Base-by-base conservation (phyloP, 2,888 invertebrate genomes). In the Ornithoptera alexandrae region DNA sequence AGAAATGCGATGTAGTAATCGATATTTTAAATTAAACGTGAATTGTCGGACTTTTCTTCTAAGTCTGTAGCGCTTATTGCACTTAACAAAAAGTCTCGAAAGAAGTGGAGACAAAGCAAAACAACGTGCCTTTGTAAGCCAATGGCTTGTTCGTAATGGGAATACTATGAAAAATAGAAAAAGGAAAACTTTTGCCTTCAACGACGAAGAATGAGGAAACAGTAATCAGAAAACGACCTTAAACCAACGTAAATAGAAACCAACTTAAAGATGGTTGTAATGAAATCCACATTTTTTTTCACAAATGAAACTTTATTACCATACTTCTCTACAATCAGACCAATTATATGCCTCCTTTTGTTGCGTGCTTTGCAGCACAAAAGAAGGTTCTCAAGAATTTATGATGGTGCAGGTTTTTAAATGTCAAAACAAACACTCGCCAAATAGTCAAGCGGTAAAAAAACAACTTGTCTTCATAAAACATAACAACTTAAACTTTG, bases 61-160 rank as follows among this genome's bases (percentile, higher is more conserved):
- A 67, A 69, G 69, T 67, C 70, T 69, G 68, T 67, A 62, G 22
- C 62, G 63, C 64, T 70, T 72, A 71, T 71, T 70, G 69, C 71
- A 67, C 61, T 24, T 36, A 58, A 65, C 36, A 69, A 65, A 63
- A 62, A 69, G 46, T 65, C 65, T 65, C 65, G n/a, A 69, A 46
- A 46, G 58, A 65, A 62, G 46, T 62, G 57, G 58, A 65, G 62
- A 65, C 69, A 69, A 65, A 61, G 62, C 69, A 69, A 62, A 62
- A 65, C 65, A 65, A 65, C 65, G 46, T 36, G 65, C 65, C 69
- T 69, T 69, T 69, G 65, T 62, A 69, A 69, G 65, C 61, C 65
- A 62, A 69, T 69, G 65, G 69, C 61, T 69, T 62, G 60, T 65
- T 65, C 69, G 65, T 69, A 65, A 69, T 62, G 62, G 62, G 50